Percentiles rank a stretch among this genome's conserved stretches.
Evolutionary conservation across 2,797 vertebrate species (phyloP).

Genomic region (Artibeus lituratus): DNA sequence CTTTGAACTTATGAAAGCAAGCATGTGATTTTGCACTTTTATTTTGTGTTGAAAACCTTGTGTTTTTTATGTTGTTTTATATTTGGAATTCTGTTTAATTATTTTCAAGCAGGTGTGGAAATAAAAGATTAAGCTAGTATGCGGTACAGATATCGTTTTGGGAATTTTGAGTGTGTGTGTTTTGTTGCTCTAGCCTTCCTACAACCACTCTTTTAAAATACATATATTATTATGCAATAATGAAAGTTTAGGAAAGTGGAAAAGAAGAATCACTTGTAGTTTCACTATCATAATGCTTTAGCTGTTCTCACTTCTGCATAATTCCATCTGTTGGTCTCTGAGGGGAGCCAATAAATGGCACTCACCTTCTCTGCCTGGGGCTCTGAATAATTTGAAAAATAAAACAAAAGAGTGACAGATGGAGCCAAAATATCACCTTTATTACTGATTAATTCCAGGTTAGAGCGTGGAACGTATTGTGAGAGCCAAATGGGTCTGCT

Average conservation of each 20-base stretch:
- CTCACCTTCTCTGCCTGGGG: not conserved
- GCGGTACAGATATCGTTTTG: not conserved
- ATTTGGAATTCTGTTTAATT: slow-evolving; percentile 24
- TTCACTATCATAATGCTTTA: slow-evolving; percentile 27
- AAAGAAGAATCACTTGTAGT: not conserved
- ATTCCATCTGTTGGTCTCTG: slow-evolving; percentile 52
- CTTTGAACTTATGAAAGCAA: slow-evolving; percentile 10
- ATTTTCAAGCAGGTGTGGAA: not conserved
- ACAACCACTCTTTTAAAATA: not conserved
- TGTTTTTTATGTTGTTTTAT: not conserved
- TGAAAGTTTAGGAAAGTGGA: slow-evolving; percentile 13
- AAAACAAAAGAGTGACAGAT: slow-evolving; percentile 29
- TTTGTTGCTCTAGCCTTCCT: not conserved
- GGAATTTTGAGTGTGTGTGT: not conserved
- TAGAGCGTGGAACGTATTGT: not conserved
- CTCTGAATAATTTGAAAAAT: slow-evolving; percentile 57
- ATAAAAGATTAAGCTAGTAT: not conserved
- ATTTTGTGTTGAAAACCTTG: not conserved
- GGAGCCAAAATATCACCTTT: slow-evolving; percentile 54
- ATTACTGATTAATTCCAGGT: slow-evolving; percentile 10
- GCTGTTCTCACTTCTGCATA: slow-evolving; percentile 12
- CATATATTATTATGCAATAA: not conserved
- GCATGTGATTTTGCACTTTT: not conserved
- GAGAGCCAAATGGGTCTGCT: not conserved
- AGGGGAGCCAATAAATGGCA: slow-evolving; percentile 48